These are phyloP conservation scores for Gymnoscopelus braueri DNA, from an alignment of 2,797 vertebrate species.

Conservation along the genomic window DNA sequence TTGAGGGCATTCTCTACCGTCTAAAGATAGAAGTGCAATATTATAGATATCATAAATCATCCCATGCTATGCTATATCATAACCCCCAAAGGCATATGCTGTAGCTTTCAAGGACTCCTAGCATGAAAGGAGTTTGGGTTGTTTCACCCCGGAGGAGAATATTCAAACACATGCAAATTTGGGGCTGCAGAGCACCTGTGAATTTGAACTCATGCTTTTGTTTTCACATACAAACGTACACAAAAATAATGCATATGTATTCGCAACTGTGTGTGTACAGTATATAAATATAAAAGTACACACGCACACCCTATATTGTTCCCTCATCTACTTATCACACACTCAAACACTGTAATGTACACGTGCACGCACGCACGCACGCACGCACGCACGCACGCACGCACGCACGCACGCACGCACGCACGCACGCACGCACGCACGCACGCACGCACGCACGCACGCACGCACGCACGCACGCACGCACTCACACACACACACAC, in stretches of 20 bases:
- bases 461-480: constrained; percentile 14
- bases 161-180: constrained; percentile 11
- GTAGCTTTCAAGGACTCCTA: constrained; percentile 53
- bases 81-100: constrained; percentile 34
- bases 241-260: too few relatives aligned
- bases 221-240: too few relatives aligned
- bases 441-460: constrained; percentile 26
- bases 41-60: constrained; percentile 59
- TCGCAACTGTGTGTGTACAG: too few relatives aligned
- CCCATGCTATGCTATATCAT: constrained; percentile 15
- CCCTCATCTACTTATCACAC: not conserved
- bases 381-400: constrained; percentile 10
- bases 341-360: not conserved
- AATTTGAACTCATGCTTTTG: too few relatives aligned
- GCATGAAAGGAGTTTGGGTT: constrained; percentile 45
- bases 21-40: constrained; percentile 32
- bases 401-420: constrained; percentile 36
- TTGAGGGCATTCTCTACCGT: constrained; percentile 33
- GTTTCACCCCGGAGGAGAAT: constrained; percentile 37
- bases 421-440: constrained; percentile 22
- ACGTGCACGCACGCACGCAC: not conserved
- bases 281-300: too few relatives aligned
- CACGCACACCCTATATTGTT: too few relatives aligned
- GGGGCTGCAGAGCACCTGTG: constrained; percentile 43
- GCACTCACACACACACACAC: constrained; percentile 4